Evolutionary conservation across 1,140 invertebrate genomes (phyloP).

Genomic region (Meloidogyne floridensis): DNA sequence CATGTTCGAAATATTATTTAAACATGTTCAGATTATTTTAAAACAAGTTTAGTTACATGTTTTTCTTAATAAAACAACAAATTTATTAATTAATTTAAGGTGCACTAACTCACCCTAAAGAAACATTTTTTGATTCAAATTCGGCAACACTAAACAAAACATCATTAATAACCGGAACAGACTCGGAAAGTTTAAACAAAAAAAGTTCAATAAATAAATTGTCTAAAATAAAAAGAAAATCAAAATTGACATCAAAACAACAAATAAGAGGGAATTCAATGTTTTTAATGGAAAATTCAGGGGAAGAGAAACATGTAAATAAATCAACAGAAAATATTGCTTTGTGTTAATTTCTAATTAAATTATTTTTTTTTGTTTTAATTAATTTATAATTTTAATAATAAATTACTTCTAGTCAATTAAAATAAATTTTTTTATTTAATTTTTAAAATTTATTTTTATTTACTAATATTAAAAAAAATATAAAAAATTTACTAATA

Average conservation of each 20-base stretch:
- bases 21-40: not conserved
- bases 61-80: not conserved
- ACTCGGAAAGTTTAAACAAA: not conserved
- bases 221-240: slow-evolving; percentile 4
- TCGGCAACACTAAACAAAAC: not conserved
- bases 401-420: too few species aligned
- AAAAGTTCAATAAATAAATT: slow-evolving; percentile 1
- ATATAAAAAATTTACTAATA: too few species aligned
- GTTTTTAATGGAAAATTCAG: not conserved
- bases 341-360: not conserved
- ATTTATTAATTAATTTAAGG: not conserved
- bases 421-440: too few species aligned
- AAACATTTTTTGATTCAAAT: not conserved
- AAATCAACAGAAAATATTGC: not conserved
- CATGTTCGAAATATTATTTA: not conserved
- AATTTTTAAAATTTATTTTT: too few species aligned
- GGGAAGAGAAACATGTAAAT: not conserved
- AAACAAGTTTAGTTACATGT: not conserved
- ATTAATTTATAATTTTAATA: too few species aligned
- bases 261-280: not conserved
- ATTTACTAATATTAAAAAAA: not conserved
- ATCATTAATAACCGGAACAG: not conserved
- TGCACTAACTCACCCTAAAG: not conserved
- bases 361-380: too few species aligned
- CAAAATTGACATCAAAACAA: not conserved